phyloP scores from a whole-genome alignment of 2,888 invertebrate genomes.

The Dicroscelio sp. region DNA sequence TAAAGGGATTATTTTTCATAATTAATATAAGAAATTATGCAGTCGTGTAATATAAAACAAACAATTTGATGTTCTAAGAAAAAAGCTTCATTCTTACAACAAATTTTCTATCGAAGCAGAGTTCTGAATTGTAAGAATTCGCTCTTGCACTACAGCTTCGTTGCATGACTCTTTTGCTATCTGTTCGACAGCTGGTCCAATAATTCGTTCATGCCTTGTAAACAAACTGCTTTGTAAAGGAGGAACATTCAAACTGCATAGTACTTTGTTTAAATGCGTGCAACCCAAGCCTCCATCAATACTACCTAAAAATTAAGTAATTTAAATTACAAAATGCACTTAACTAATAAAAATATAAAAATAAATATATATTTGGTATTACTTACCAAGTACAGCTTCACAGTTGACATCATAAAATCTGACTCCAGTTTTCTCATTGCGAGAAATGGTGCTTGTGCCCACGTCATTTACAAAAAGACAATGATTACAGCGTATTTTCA shows the following conservation, averaged over 20 bases:
- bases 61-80: no score
- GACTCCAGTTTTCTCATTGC: background rate
- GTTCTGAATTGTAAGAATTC: background rate
- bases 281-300: constrained; percentile 10
- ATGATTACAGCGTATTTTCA: background rate
- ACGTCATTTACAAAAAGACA: background rate
- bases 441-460: background rate
- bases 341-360: background rate
- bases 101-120: background rate
- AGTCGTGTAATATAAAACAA: no score
- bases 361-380: background rate
- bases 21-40: no score
- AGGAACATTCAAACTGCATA: background rate
- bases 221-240: background rate
- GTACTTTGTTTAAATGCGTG: background rate
- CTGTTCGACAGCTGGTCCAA: constrained; percentile 21
- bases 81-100: constrained; percentile 6
- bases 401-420: constrained; percentile 27
- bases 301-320: background rate
- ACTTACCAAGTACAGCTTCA: constrained; percentile 24
- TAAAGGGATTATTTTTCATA: no score
- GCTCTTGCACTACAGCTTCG: constrained; percentile 9
- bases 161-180: constrained; percentile 15
- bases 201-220: constrained; percentile 21
- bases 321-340: background rate